Conservation (phyloP, 53 echinoderm and acorn worm species). For the Temnopleurus reevesii region DNA sequence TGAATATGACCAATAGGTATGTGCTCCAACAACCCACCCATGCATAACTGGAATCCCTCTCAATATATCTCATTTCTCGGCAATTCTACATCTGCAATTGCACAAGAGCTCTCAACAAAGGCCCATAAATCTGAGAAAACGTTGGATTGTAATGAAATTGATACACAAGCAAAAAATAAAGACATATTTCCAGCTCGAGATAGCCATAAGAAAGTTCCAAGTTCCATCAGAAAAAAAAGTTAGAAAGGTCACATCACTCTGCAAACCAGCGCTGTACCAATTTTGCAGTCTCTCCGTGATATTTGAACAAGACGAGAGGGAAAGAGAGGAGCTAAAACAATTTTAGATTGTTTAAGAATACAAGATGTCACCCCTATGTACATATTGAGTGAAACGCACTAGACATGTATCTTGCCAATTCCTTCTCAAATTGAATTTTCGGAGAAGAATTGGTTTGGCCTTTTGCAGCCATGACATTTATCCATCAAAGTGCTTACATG, state of each 20-base stretch:
- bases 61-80: neutral
- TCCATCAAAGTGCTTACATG: slow-evolving; percentile 7
- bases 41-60: neutral
- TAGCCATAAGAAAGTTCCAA: slow-evolving; percentile 5
- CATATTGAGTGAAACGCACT: neutral
- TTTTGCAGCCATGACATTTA: slow-evolving; percentile 11
- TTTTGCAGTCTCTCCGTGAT: neutral
- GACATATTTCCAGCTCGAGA: slow-evolving; percentile 13
- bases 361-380: neutral
- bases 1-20: neutral
- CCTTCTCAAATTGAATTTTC: neutral
- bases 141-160: slow-evolving; percentile 19
- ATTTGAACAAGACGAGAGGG: neutral
- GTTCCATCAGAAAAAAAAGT: neutral
- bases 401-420: neutral
- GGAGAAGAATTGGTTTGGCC: slow-evolving; percentile 2
- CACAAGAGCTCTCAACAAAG: slow-evolving; percentile 5
- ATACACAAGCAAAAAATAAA: slow-evolving; percentile 9
- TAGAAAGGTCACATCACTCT: slow-evolving; percentile 4
- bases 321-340: neutral
- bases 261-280: neutral
- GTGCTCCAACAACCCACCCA: neutral
- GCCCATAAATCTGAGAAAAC: slow-evolving; percentile 10
- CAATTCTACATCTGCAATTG: neutral
- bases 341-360: neutral